Evolutionary conservation across 2,113 vertebrate genomes (phyloP).

Genomic region (Stegostoma tigrinum): DNA sequence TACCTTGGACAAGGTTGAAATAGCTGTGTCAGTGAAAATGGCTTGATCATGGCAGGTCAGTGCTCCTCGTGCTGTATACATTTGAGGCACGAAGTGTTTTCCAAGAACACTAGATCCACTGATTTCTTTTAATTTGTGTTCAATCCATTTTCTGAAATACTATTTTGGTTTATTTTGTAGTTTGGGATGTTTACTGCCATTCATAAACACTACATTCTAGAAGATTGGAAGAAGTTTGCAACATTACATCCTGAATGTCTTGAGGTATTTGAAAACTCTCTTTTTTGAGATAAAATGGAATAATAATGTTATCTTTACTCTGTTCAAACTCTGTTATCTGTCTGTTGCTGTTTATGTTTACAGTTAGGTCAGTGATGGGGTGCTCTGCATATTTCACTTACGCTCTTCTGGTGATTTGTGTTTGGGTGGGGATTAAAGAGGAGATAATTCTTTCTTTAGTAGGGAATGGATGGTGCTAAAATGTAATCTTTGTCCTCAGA

Average conservation of each 20-base stretch:
- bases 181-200: constrained; percentile 90
- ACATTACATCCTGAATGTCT: constrained; percentile 78
- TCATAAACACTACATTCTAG: constrained; percentile 91
- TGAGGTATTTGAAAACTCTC: constrained; percentile 65
- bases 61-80: neutral
- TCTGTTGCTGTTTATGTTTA: neutral
- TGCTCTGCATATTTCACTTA: neutral
- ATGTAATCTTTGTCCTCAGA: neutral
- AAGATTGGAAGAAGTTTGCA: constrained; percentile 90
- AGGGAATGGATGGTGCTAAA: too few species aligned
- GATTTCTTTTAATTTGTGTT: neutral
- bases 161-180: constrained; percentile 53
- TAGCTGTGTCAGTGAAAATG: neutral
- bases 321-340: neutral
- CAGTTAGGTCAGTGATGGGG: neutral
- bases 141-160: neutral
- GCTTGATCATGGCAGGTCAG: neutral
- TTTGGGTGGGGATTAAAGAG: neutral
- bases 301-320: neutral
- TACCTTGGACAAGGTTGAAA: neutral
- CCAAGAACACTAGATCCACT: neutral
- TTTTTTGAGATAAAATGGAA: neutral
- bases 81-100: neutral
- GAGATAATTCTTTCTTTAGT: neutral
- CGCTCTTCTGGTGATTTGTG: neutral